phyloP scores from a whole-genome alignment of 2,113 vertebrate species.

The Dryoscopus gambensis region DNA sequence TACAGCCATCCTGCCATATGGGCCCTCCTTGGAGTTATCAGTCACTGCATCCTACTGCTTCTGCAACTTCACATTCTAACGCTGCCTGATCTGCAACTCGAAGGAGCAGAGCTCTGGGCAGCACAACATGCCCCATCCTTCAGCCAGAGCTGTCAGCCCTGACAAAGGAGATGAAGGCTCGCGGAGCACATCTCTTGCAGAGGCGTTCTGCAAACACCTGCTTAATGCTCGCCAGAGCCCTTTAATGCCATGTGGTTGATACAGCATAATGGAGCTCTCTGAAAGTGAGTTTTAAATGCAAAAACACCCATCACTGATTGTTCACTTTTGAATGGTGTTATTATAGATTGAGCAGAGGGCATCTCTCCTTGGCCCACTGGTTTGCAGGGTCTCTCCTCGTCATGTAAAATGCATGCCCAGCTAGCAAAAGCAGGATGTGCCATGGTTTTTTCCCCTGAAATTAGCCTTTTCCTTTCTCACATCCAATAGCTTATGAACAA shows the following conservation, averaged over 20 bases:
- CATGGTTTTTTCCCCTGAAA: background rate
- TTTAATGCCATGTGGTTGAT: background rate
- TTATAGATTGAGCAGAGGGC: background rate
- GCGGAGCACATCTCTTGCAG: background rate
- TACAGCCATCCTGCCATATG: conserved; percentile 64
- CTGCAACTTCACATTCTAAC: background rate
- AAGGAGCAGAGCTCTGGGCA: background rate
- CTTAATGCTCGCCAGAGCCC: fast-evolving
- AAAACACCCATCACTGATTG: background rate
- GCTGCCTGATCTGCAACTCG: background rate
- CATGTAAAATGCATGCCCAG: background rate
- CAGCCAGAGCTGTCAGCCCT: background rate
- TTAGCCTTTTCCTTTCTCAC: background rate
- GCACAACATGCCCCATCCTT: background rate
- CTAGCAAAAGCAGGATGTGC: background rate
- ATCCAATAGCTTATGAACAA: background rate
- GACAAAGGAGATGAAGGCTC: background rate
- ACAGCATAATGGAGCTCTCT: background rate
- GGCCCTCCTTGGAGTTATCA: conserved; percentile 55
- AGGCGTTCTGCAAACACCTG: background rate
- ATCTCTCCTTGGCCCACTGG: background rate
- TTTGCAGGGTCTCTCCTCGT: background rate
- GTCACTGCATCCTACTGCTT: conserved; percentile 3
- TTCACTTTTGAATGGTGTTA: background rate
- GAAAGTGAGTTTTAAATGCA: conserved; percentile 8